Evolutionary conservation across 1,140 invertebrate genomes (phyloP).

Genomic region (Thalassaphorura encarpata): DNA sequence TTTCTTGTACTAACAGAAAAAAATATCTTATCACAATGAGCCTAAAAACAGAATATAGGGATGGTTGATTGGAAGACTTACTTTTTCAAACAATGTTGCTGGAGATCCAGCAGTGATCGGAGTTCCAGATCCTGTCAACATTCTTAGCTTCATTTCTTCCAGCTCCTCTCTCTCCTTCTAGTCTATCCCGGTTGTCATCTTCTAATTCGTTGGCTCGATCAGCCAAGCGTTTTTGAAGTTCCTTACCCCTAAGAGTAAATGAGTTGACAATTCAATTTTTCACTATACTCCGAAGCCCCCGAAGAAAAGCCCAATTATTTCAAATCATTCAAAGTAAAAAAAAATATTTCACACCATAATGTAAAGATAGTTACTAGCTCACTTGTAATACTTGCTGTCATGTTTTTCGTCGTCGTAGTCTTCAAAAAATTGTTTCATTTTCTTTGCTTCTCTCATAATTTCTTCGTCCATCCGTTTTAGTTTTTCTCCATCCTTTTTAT

Average conservation of each 20-base stretch:
- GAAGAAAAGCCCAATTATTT: not conserved
- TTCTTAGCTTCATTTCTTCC: slow-evolving; percentile 71
- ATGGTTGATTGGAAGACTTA: not conserved
- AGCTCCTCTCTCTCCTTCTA: slow-evolving; percentile 85
- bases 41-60: too few species aligned
- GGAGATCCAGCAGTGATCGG: slow-evolving; percentile 17
- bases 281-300: not conserved
- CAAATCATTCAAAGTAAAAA: not conserved
- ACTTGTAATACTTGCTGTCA: slow-evolving; percentile 94
- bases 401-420: slow-evolving; percentile 97
- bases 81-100: slow-evolving; percentile 15
- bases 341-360: not conserved
- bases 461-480: slow-evolving; percentile 74
- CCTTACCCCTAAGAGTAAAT: slow-evolving; percentile 57
- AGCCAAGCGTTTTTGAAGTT: slow-evolving; percentile 72
- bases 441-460: slow-evolving; percentile 75
- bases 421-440: slow-evolving; percentile 93
- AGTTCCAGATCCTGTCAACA: slow-evolving; percentile 60
- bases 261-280: slow-evolving; percentile 8
- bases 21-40: not conserved
- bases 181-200: slow-evolving; percentile 74
- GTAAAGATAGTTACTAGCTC: slow-evolving; percentile 32
- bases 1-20: slow-evolving; percentile 22
- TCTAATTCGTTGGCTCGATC: slow-evolving; percentile 88
- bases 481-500: slow-evolving; percentile 79